A percentile compares a stretch with the other conserved stretches of the same genome.
Conservation (phyloP, 2,888 invertebrate species). For the Lathronympha strigana region DNA sequence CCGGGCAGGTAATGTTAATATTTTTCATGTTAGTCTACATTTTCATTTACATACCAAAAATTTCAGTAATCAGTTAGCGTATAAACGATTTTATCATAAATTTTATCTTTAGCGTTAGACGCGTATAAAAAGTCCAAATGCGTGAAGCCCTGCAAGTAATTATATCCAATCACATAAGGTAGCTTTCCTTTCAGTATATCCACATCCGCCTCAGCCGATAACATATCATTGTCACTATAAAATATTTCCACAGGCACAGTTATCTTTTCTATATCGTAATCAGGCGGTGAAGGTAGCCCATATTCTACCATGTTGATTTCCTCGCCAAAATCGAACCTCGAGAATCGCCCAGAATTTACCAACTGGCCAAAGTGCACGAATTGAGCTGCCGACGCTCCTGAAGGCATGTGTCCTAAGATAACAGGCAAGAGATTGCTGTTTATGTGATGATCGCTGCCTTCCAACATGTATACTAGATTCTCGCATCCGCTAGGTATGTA, state of each 20-base stretch:
- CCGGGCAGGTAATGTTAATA: too few relatives aligned
- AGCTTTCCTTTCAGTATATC: constrained; percentile 64
- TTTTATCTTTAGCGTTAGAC: constrained; percentile 73
- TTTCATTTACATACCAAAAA: too few relatives aligned
- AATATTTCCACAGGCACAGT: constrained; percentile 62
- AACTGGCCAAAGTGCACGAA: constrained; percentile 75
- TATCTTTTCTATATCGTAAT: constrained; percentile 62
- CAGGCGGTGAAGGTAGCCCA: constrained; percentile 63
- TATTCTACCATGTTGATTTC: constrained; percentile 68
- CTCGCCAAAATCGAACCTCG: constrained; percentile 64
- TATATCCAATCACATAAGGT: constrained; percentile 77
- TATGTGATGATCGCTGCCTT: constrained; percentile 58
- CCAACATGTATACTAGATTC: constrained; percentile 55
- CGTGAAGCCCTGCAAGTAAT: constrained; percentile 82
- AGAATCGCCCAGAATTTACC: constrained; percentile 62
- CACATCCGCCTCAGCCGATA: constrained; percentile 82
- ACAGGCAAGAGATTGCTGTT: constrained; percentile 82
- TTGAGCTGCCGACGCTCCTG: constrained; percentile 81
- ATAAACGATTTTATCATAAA: constrained; percentile 76
- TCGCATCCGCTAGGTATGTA: constrained; percentile 55
- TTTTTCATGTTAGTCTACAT: too few relatives aligned
- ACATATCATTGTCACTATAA: constrained; percentile 66
- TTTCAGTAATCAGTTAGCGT: too few relatives aligned
- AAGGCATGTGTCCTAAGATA: constrained; percentile 85
- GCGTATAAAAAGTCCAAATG: constrained; percentile 88